These are phyloP conservation scores for Narcine bancroftii DNA, from an alignment of 2,113 vertebrate genomes.

Conservation along the genomic window DNA sequence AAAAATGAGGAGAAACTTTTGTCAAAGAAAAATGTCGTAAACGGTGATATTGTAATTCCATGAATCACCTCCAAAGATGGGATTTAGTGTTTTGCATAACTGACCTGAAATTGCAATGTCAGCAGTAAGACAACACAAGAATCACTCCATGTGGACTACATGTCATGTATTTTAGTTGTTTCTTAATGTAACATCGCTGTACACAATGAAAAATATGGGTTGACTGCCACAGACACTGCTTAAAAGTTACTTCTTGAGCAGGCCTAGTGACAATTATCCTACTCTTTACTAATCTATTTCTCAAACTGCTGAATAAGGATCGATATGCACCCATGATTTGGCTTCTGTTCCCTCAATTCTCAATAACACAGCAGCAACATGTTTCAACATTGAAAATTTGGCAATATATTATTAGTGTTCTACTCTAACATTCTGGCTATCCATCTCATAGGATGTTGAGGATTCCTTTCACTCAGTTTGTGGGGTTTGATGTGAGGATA, in stretches of 20 bases:
- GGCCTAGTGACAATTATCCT: neutral
- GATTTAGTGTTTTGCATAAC: neutral
- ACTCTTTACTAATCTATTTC: neutral
- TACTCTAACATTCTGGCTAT: neutral
- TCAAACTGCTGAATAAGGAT: neutral
- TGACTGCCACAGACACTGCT: neutral
- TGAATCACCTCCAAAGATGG: no score
- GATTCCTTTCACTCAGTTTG: no score
- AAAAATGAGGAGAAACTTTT: no score
- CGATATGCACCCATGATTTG: neutral
- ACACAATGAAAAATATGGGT: neutral
- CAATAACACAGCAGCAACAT: neutral
- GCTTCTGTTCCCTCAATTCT: neutral
- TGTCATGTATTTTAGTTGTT: neutral
- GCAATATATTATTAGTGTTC: neutral
- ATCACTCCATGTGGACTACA: neutral
- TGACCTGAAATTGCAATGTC: neutral
- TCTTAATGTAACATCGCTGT: neutral
- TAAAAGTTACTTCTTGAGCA: neutral
- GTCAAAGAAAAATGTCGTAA: no score
- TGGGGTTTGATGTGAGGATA: no score
- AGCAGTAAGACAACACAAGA: neutral
- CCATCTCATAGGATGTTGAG: neutral
- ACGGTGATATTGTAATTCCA: neutral
- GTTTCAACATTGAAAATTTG: neutral